phyloP scores from a whole-genome alignment of 2,113 vertebrate genomes.

The Grallaria varia region DNA sequence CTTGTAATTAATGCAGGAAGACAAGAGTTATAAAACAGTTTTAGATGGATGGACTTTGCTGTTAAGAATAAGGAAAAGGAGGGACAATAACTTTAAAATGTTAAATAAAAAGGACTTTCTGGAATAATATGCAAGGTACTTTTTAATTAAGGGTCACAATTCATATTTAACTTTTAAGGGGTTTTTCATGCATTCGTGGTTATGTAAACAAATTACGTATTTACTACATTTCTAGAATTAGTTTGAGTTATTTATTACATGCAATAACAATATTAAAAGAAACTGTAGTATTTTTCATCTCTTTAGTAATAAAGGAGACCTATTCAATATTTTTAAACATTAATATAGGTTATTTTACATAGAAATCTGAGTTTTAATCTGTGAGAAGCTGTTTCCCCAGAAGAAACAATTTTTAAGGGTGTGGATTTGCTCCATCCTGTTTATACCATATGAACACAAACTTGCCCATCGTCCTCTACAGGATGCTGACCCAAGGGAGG shows the following conservation, averaged over 20 bases:
- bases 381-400: not conserved
- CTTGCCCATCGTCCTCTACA: not conserved
- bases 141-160: not conserved
- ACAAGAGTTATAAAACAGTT: not conserved
- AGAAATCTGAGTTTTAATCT: not conserved
- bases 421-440: not conserved
- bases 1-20: not conserved
- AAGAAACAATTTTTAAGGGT: not conserved
- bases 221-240: not conserved
- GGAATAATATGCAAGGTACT: not conserved
- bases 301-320: not conserved
- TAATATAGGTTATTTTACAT: not conserved
- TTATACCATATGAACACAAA: accelerated
- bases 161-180: not conserved
- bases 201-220: not conserved
- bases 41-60: not conserved
- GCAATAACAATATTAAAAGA: not conserved
- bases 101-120: not conserved
- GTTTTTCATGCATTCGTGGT: not conserved
- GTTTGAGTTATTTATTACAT: not conserved
- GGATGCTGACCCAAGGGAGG: not conserved
- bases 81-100: not conserved
- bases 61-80: not conserved
- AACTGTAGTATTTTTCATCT: not conserved
- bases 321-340: not conserved